Percentiles rank a stretch among this genome's conserved stretches.
Conservation (phyloP, 2,888 invertebrate genomes). For the Hirtodrosophila histrioides region DNA sequence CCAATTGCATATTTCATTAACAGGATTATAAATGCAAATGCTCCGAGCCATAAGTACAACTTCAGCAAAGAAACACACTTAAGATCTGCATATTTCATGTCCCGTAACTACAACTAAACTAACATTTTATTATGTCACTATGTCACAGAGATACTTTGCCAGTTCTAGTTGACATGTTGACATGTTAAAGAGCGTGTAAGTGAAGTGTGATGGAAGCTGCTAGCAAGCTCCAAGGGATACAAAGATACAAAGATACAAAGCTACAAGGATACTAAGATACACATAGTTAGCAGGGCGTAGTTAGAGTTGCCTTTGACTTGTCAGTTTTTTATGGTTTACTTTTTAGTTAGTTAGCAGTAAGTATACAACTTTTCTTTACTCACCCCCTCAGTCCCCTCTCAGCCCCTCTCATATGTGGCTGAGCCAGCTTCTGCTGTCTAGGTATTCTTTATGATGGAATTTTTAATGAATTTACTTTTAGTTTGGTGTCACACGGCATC, state of each 20-base stretch:
- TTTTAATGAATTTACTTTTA: constrained; percentile 79
- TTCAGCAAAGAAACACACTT: constrained; percentile 4
- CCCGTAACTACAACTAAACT: constrained; percentile 44
- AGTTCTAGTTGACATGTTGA: constrained; percentile 65
- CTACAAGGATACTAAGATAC: constrained; percentile 29
- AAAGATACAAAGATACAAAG: constrained; percentile 6
- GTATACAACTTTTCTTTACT: constrained; percentile 48
- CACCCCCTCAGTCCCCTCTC: not conserved
- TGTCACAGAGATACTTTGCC: constrained; percentile 54
- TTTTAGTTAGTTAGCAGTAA: constrained; percentile 73
- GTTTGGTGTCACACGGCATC: constrained; percentile 70
- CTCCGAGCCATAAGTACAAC: not conserved
- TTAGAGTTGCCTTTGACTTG: constrained; percentile 41
- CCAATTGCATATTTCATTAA: constrained; percentile 56
- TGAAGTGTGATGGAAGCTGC: constrained; percentile 71
- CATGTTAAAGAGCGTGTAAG: constrained; percentile 78
- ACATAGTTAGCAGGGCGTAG: constrained; percentile 31
- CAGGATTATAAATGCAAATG: constrained; percentile 24
- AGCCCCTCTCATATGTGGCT: constrained; percentile 18
- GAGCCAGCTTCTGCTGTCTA: constrained; percentile 34
- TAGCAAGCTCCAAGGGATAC: constrained; percentile 33
- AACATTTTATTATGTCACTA: constrained; percentile 79
- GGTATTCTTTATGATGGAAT: constrained; percentile 75
- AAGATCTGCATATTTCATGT: constrained; percentile 11
- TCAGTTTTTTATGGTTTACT: constrained; percentile 67